Conservation (phyloP, 1,140 invertebrate genomes). For the Pristionchus pacificus region DNA sequence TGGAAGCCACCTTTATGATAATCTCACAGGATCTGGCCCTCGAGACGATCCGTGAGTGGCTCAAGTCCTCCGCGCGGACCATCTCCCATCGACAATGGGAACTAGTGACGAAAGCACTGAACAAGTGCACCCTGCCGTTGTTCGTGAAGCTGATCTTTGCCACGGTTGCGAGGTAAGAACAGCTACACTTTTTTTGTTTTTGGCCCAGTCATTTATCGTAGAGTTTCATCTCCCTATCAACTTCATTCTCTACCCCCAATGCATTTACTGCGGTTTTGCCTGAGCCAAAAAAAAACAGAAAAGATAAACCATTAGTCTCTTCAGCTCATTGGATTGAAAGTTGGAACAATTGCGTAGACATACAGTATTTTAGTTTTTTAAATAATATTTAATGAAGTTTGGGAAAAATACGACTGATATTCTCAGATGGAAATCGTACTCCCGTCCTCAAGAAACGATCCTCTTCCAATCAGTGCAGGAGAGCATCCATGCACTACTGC, state of each 20-base stretch:
- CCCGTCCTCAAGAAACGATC: constrained; percentile 82
- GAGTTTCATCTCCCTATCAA: too few species aligned
- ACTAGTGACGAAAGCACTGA: constrained; percentile 81
- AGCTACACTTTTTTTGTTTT: too few species aligned
- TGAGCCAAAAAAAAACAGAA: too few species aligned
- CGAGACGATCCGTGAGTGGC: constrained; percentile 89
- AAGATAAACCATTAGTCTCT: too few species aligned
- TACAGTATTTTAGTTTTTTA: too few species aligned
- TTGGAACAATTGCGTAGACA: too few species aligned
- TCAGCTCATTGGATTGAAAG: too few species aligned
- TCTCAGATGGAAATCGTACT: constrained; percentile 92
- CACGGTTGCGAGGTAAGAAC: constrained; percentile 40
- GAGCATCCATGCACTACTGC: constrained; percentile 92
- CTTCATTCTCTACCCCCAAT: too few species aligned
- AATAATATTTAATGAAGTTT: background rate
- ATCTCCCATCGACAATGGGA: constrained; percentile 88
- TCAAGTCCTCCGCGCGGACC: constrained; percentile 81
- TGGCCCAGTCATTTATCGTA: too few species aligned
- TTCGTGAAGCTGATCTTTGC: constrained; percentile 95
- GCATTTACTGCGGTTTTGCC: too few species aligned
- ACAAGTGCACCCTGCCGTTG: constrained; percentile 87
- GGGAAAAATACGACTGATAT: background rate
- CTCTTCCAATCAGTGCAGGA: constrained; percentile 92
- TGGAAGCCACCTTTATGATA: too few species aligned
- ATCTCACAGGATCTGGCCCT: constrained; percentile 75